These are phyloP conservation scores for Athene noctua DNA, from an alignment of 2,113 vertebrate genomes.

Conservation along the genomic window DNA sequence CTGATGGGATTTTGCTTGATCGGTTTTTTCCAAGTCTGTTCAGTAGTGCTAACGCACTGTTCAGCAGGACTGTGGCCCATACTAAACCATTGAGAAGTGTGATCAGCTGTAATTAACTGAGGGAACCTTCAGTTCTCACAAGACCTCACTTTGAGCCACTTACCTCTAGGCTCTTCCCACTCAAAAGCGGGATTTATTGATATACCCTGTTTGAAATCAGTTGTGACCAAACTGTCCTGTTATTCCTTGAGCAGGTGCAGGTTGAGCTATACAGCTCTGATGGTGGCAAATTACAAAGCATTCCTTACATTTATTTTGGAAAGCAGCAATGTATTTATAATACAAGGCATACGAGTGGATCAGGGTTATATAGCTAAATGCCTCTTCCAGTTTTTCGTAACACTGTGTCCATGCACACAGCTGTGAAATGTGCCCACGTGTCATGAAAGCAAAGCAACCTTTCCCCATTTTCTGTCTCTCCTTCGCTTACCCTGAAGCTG, in stretches of 20 bases:
- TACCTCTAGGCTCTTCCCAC: not conserved
- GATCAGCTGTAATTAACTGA: not conserved
- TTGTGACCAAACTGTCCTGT: not conserved
- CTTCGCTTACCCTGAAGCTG: not conserved
- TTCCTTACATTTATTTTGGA: not conserved
- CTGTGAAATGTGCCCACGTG: not conserved
- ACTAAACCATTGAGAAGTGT: not conserved
- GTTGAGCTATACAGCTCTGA: not conserved
- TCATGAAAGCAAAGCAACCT: not conserved
- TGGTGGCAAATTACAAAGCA: not conserved
- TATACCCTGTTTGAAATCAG: rapidly evolving
- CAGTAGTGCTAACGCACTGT: not conserved
- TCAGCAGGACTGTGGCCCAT: not conserved
- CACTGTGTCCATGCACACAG: not conserved
- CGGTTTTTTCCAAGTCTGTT: not conserved
- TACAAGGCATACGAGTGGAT: rapidly evolving
- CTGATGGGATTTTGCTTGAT: not conserved
- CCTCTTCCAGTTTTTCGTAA: not conserved
- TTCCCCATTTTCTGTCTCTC: not conserved
- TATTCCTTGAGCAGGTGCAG: not conserved
- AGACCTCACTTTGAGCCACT: not conserved
- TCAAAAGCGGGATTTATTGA: not conserved
- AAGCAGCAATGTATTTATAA: not conserved
- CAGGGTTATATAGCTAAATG: not conserved
- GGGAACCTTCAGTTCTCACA: not conserved